Conservation (phyloP, 2,797 vertebrate genomes). For the Tenualosa ilisha region DNA sequence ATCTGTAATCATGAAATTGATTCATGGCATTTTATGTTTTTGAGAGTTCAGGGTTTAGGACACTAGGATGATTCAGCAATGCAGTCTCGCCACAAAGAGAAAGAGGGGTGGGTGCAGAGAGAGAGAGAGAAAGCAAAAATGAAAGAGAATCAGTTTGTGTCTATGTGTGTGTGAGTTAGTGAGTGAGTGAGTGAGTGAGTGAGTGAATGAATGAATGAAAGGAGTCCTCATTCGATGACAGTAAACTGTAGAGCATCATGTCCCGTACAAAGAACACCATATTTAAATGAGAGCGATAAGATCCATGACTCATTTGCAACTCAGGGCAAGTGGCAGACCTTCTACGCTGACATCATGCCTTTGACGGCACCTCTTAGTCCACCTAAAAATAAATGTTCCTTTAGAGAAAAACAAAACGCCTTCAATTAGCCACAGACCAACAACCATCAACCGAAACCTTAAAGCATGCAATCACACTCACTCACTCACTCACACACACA, state of each 20-base stretch:
- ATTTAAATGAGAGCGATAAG: slow-evolving; percentile 7
- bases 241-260: neutral
- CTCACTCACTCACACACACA: no score
- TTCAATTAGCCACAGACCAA: neutral
- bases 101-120: neutral
- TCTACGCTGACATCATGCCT: neutral
- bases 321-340: neutral
- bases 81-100: neutral
- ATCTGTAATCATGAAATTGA: no score
- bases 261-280: neutral
- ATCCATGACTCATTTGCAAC: slow-evolving; percentile 9
- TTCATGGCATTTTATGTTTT: no score
- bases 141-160: neutral
- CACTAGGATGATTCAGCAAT: no score
- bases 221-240: neutral
- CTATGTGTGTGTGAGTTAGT: neutral
- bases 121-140: neutral
- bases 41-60: no score
- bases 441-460: neutral
- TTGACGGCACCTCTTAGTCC: neutral
- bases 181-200: neutral
- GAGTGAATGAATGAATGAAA: neutral
- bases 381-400: neutral
- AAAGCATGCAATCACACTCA: neutral
- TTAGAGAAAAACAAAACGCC: neutral